Evolutionary conservation across 2,888 invertebrate species (phyloP), one percentile per base, ranked within the genome.

Genomic region (Stomorhina lunata): DNA sequence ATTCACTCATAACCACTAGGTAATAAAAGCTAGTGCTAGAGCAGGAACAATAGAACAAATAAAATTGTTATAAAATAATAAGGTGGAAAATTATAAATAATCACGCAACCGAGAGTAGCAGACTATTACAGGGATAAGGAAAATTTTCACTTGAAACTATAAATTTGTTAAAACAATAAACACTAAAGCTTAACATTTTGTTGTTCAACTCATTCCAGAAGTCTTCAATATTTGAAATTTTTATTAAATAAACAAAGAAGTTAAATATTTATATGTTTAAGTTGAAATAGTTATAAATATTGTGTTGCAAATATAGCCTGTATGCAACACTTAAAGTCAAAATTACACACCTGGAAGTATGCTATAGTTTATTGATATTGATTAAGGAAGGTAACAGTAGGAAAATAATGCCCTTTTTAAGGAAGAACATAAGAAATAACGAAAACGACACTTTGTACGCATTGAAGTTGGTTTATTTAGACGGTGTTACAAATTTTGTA

Each of bases 71-170:
- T 72, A 66, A 40, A 73, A 71, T 53, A 59, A 69, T 57, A 63
- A 76, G 15, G 50, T 59, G 76, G 34, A 45, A 63, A 68, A 81
- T 15, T 72, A 61, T 61, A 43, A 77, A 77, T 61, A 77, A 68
- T 17, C 81, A 81, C 72, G 81, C 81, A 75, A 75, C 48, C 40
- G 50, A 48, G 45, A 37, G 20, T 4, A 27, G 25, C 5, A 27
- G 4, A 5, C 22, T 10, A 4, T 20, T 3, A 32, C 17, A 9
- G 53, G 57, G 27, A 34, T 34, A 12, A 20, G 22, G 34, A 25
- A 34, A 59, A 59, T 71, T 71, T 71, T 17, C 45, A 34, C 25
- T 57, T 34, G 7, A 37, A 63, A 40, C 40, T 53, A 63, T 40
- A 63, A 50, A 63, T 50, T 53, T 50, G 4, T 65, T 12, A 4